Percentiles rank a stretch among this genome's conserved stretches.
phyloP scores from a whole-genome alignment of 2,888 invertebrate genomes.

The Pycnomerus fuliginosus region DNA sequence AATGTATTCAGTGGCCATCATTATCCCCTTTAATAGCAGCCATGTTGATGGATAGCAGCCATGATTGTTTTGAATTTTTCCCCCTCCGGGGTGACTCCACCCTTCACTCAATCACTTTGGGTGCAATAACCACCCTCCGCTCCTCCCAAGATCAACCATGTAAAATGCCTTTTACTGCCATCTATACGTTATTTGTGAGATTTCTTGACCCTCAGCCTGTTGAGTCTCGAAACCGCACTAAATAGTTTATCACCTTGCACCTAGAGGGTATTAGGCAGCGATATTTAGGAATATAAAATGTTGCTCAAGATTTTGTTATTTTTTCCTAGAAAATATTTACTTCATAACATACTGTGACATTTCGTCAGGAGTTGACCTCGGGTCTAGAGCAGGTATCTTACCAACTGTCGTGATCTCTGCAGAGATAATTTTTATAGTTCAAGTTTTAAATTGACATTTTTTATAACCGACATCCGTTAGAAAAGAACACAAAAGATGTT shows the following conservation, averaged over 20 bases:
- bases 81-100: conserved; percentile 55
- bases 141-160: conserved; percentile 41
- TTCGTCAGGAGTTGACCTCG: no score
- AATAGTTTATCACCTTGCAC: conserved; percentile 52
- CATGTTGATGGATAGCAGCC: conserved; percentile 63
- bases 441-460: no score
- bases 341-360: no score
- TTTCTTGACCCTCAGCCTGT: conserved; percentile 50
- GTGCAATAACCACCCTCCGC: conserved; percentile 46
- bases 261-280: conserved; percentile 47
- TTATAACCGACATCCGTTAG: no score
- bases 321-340: conserved; percentile 2
- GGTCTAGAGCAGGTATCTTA: no score
- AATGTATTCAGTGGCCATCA: conserved; percentile 34
- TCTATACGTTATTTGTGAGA: conserved; percentile 51
- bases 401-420: no score
- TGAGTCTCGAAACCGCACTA: conserved; percentile 37
- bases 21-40: conserved; percentile 43
- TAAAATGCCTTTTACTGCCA: conserved; percentile 49
- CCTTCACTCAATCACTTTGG: conserved; percentile 60
- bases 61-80: conserved; percentile 57
- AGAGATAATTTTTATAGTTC: no score
- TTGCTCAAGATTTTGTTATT: neutral
- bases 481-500: no score
- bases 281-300: no score